Evolutionary conservation across 2,888 invertebrate genomes (phyloP).

Genomic region (Diaphora mendica): DNA sequence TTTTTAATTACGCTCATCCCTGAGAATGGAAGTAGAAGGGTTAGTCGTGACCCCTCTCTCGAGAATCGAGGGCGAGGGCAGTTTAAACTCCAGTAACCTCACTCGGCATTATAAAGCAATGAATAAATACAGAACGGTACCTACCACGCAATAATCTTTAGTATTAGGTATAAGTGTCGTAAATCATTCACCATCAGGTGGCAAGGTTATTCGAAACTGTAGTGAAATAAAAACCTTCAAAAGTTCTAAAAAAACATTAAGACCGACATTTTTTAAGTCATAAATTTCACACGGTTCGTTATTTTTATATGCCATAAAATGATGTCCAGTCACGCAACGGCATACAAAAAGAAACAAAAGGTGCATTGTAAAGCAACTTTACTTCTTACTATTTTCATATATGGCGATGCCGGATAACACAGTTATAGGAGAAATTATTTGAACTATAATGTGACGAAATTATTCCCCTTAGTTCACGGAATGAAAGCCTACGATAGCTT

Average conservation of each 20-base stretch:
- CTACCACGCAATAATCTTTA: no score
- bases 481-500: background rate
- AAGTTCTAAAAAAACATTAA: background rate
- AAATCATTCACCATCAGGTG: background rate
- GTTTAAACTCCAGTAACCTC: no score
- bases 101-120: no score
- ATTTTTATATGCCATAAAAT: constrained; percentile 36
- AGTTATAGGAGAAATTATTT: constrained; percentile 25
- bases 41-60: no score
- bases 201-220: background rate
- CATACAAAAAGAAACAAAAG: constrained; percentile 3
- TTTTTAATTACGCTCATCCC: no score
- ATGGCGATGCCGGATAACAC: constrained; percentile 21
- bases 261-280: background rate
- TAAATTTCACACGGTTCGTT: constrained; percentile 35
- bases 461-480: constrained; percentile 20
- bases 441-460: constrained; percentile 17
- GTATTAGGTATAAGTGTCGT: background rate
- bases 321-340: constrained; percentile 37
- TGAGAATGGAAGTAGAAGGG: no score
- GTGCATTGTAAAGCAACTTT: constrained; percentile 11
- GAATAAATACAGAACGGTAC: no score
- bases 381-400: constrained; percentile 28
- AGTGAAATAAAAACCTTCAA: background rate
- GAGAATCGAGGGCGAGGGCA: no score